Conservation (phyloP, 2,797 vertebrate species). For the Sciurus carolinensis region DNA sequence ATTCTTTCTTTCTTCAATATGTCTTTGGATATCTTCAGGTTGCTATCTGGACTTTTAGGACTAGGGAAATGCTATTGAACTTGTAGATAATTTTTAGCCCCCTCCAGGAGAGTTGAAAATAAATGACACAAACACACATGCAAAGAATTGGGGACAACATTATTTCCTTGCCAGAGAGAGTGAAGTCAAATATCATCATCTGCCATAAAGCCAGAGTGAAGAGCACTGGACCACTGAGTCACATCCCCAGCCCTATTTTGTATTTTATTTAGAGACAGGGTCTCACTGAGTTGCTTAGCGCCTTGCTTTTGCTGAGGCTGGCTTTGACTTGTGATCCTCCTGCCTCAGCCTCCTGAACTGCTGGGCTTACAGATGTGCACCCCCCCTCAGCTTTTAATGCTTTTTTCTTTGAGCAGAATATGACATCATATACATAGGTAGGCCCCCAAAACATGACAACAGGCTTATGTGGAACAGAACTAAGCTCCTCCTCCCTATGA, state of each 20-base stretch:
- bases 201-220: background rate
- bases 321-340: no score
- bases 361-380: no score
- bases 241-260: no score
- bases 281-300: no score
- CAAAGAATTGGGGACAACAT: background rate
- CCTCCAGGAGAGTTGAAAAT: constrained; percentile 17
- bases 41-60: constrained; percentile 14
- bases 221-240: no score
- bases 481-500: background rate
- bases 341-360: no score
- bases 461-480: background rate
- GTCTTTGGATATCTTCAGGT: constrained; percentile 32
- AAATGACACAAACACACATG: background rate
- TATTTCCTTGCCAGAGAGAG: background rate
- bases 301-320: no score
- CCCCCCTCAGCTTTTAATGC: background rate
- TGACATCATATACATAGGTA: background rate
- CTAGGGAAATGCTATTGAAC: constrained; percentile 8
- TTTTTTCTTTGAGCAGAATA: background rate
- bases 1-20: constrained; percentile 20
- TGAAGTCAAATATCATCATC: constrained; percentile 46
- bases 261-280: no score
- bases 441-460: background rate
- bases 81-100: constrained; percentile 54